Evolutionary conservation across 2,113 vertebrate species (phyloP).

Genomic region (Notarius quadriscutis): DNA sequence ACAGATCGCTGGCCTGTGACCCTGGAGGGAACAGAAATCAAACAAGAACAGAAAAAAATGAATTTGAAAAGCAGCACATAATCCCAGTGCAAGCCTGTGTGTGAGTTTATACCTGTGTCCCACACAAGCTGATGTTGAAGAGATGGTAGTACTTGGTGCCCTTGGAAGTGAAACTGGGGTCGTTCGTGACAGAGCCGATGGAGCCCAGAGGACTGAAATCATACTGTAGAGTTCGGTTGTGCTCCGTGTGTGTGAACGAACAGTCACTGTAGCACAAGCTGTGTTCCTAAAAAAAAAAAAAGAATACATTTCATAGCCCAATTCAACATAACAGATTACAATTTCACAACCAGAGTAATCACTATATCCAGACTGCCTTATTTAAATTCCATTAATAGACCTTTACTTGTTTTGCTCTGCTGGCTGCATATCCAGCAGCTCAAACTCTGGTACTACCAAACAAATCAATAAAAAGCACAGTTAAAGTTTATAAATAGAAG

Average conservation of each 20-base stretch:
- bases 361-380: neutral
- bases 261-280: conserved; percentile 92
- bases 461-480: conserved; percentile 26
- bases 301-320: neutral
- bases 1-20: conserved; percentile 82
- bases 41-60: neutral
- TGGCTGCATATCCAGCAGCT: neutral
- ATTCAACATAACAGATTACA: neutral
- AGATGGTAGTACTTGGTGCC: conserved; percentile 96
- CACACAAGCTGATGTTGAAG: conserved; percentile 96
- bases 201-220: conserved; percentile 83
- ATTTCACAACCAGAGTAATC: neutral
- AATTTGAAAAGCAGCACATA: neutral
- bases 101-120: conserved; percentile 77
- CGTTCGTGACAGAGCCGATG: conserved; percentile 84
- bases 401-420: neutral
- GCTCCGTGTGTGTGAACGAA: conserved; percentile 75
- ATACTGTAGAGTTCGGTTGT: conserved; percentile 82
- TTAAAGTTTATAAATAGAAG: conserved; percentile 31
- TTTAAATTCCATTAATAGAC: conserved; percentile 21
- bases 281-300: conserved; percentile 79
- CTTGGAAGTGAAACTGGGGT: conserved; percentile 94
- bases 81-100: neutral
- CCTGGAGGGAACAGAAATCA: conserved; percentile 64
- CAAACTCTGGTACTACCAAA: neutral